These are phyloP conservation scores for Cossypha caffra DNA, from an alignment of 2,797 vertebrate genomes.

Conservation along the genomic window DNA sequence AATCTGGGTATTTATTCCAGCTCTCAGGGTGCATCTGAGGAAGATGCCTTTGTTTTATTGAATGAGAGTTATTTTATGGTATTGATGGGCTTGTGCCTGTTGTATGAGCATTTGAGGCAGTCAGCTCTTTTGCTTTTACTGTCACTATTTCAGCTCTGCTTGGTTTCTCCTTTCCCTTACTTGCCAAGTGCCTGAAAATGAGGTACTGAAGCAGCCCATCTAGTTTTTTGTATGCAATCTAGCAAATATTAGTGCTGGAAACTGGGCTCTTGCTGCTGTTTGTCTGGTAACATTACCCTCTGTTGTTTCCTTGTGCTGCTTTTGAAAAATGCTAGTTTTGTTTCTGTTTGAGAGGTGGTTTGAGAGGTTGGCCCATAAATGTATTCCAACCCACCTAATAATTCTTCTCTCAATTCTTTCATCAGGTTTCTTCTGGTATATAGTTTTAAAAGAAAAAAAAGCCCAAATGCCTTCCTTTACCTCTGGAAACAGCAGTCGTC, in stretches of 20 bases:
- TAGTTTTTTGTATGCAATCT: background rate
- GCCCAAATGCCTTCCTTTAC: background rate
- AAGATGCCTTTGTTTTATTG: background rate
- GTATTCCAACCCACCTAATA: slow-evolving; percentile 44
- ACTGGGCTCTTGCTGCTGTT: slow-evolving; percentile 1
- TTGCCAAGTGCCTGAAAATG: background rate
- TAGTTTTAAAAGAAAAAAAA: background rate
- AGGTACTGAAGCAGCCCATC: background rate
- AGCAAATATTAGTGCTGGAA: slow-evolving; percentile 44
- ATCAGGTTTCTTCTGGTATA: slow-evolving; percentile 14
- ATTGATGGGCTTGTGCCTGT: background rate
- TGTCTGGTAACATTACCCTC: slow-evolving; percentile 31
- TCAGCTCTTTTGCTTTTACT: background rate
- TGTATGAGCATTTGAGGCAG: background rate
- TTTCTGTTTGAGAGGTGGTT: slow-evolving; percentile 20
- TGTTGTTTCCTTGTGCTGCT: slow-evolving; percentile 39
- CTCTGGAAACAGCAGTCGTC: background rate
- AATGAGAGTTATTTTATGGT: background rate
- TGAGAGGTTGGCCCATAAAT: background rate
- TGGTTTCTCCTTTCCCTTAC: background rate
- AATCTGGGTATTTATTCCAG: background rate
- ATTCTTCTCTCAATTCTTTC: slow-evolving; percentile 32
- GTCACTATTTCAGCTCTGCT: background rate
- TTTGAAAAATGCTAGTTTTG: slow-evolving; percentile 18
- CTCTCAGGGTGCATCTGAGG: background rate